A percentile compares a stretch with the other conserved stretches of the same genome.
These are phyloP conservation scores for Diphyllodes magnificus DNA, from an alignment of 2,113 vertebrate genomes.

Conservation along the genomic window DNA sequence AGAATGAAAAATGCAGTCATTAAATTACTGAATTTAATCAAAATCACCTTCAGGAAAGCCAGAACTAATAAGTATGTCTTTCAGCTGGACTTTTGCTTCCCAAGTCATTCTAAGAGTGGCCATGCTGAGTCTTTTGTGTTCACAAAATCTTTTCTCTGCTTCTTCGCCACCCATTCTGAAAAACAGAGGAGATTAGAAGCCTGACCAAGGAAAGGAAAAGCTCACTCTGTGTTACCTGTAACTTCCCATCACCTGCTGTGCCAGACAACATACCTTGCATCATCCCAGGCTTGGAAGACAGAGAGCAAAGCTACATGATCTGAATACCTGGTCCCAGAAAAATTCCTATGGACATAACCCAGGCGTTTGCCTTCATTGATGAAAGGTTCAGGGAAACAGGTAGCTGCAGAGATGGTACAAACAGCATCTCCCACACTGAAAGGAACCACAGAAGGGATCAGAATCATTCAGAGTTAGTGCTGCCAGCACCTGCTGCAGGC, in stretches of 20 bases:
- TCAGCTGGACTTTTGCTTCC: constrained; percentile 98
- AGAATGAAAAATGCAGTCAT: not conserved
- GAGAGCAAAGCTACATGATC: constrained; percentile 92
- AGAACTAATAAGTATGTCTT: constrained; percentile 88
- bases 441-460: not conserved
- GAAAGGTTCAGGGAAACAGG: constrained; percentile 94
- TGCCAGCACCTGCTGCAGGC: not conserved
- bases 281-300: constrained; percentile 95
- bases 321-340: constrained; percentile 87
- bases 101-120: constrained; percentile 95
- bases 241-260: not conserved
- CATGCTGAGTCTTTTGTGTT: constrained; percentile 94
- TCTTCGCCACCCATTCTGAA: constrained; percentile 90
- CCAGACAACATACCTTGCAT: constrained; percentile 79
- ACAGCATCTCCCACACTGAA: constrained; percentile 90
- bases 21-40: not conserved
- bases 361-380: constrained; percentile 90
- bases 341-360: constrained; percentile 91
- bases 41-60: constrained; percentile 92
- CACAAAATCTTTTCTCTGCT: constrained; percentile 89
- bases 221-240: not conserved
- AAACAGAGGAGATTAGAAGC: not conserved
- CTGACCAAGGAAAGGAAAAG: not conserved
- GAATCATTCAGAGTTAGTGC: not conserved
- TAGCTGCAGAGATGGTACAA: constrained; percentile 91